Evolutionary conservation across 2,797 vertebrate species (phyloP), one percentile per base, ranked within the genome.

Genomic region (Megalops cyprinoides): DNA sequence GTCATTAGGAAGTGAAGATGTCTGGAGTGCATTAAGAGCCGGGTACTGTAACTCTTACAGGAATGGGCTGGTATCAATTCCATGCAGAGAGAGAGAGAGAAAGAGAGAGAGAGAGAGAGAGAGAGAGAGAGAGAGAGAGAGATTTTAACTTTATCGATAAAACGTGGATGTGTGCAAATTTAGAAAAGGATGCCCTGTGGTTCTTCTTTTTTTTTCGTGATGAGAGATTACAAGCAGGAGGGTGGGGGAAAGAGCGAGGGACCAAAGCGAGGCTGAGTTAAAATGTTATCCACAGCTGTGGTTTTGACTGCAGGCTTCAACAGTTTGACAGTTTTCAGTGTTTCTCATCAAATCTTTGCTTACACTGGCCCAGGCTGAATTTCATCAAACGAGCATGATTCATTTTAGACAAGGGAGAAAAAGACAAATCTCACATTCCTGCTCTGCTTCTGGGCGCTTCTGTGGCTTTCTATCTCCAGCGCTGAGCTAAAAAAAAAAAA

Each of bases 1-100:
- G 93, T 94, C 93, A 94, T 94, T 94, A 95, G 94, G 93, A 93
- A 94, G 93, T 92, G 84, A 87, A 88, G 87, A 90, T 87, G 93
- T 95, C 94, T 95, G 94, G 93, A 93, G 92, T 84, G 89, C 92
- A 94, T 95, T 95, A 94, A 82, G 87, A 88, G 85, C 87, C 87
- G 90, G 92, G 93, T 93, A 92, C 91, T 91, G 91, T 90, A 93
- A 91, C 89, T 90, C 91, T 91, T 91, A 92, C 92, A 91, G 90
- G 92, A 88, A 89, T 82, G 90, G 87, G 90, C 89, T 93, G 85
- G 89, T 91, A 91, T 92, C 90, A 92, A 90, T 91, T 88, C 88
- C 65, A 56, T 74, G 73, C 46, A 74, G 23, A 81, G 76, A 56
- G 39, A 51, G 37, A 60, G 79, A 87, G 79, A 76, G 58, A 74